Base-by-base conservation (phyloP, 1,140 invertebrate genomes). In the Drosophila ercepeae region DNA sequence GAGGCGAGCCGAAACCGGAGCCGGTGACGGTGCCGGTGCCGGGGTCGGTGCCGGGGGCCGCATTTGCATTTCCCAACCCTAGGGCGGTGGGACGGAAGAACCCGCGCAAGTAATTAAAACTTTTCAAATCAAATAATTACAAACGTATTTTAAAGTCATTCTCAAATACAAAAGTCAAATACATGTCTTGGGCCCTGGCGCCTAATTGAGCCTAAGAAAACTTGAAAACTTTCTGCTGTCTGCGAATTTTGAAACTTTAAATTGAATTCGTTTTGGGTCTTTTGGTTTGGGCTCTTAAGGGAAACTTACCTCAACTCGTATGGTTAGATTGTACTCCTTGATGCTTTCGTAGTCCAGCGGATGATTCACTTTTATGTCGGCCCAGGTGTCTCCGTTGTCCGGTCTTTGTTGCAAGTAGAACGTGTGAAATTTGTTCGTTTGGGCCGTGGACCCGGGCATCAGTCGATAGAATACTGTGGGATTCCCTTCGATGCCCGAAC, bases 351-450 rank as follows among this genome's bases (percentile, higher is more conserved):
- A 99, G 92, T 99, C 97, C 73, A 99, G 92, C 11, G 97, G 97
- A 93, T 98, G 97, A 93, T 99, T 98, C 64, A 98, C 97, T 93
- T 98, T 97, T 92, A 98, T 97, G 90, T 98, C 97, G 8, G 97
- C 97, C 96, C 97, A 98, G 71, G 97, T 98, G 73, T 96, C 96
- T 21, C 96, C 96, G 89, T 97, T 96, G 76, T 98, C 97, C 34
- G 95, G 94, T 86, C 97, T 94, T 93, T 98, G 97, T 94, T 98
- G 97, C 64, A 98, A 93, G 92, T 98, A 98, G 92, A 98, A 98
- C 42, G 97, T 98, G 92, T 99, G 96, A 92, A 96, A 96, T 92
- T 98, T 98, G 92, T 98, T 98, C 44, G 97, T 98, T 92, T 98
- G 97, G 2, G 97, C 96, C 44, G 97, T 98, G 9, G 97, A 98